Base-by-base conservation (phyloP, 2,888 invertebrate genomes). In the Parnassius smintheus region DNA sequence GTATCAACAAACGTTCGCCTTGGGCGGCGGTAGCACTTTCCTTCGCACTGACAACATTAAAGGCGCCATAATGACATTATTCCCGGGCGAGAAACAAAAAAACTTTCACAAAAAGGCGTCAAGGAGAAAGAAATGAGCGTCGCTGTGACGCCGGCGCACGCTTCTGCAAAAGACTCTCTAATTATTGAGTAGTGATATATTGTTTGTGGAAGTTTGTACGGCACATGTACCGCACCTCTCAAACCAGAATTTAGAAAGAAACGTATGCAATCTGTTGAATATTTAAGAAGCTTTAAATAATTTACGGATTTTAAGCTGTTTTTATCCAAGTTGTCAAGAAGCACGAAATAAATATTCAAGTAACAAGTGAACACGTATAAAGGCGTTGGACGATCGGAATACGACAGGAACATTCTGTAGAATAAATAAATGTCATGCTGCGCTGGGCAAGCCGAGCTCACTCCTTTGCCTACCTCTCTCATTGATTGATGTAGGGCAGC, bases 11-110 rank as follows among this genome's bases (percentile, higher is more conserved):
- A 90, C 88, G 88, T 75, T 90, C 90, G 88, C 88, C 88, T 81
- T 89, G 90, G 91, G 91, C 90, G 91, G 88, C 83, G 91, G 90
- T 82, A 77, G 79, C 76, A 77, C 81, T 83, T 81, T 80, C 78
- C 80, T 80, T 83, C 78, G 87, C 85, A 83, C 89, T 90, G 91
- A 85, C 89, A 88, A 90, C 89, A 90, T 91, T 91, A 91, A 91
- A 91, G 91, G 89, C 88, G 88, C 86, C 90, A 85, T 91, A 90
- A 91, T 89, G 91, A 89, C 89, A 91, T 91, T 91, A 91, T 90
- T 88, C 88, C 84, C 86, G 88, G 77, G 81, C 81, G 88, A 83
- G 83, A 86, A 89, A 85, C 85, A 88, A 89, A 82, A 18, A 86
- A 81, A 62, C 9, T 74, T 68, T 70, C 70, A 84, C 83, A 88